Evolutionary conservation across 2,113 vertebrate species (phyloP).

Genomic region (Mesocricetus auratus): DNA sequence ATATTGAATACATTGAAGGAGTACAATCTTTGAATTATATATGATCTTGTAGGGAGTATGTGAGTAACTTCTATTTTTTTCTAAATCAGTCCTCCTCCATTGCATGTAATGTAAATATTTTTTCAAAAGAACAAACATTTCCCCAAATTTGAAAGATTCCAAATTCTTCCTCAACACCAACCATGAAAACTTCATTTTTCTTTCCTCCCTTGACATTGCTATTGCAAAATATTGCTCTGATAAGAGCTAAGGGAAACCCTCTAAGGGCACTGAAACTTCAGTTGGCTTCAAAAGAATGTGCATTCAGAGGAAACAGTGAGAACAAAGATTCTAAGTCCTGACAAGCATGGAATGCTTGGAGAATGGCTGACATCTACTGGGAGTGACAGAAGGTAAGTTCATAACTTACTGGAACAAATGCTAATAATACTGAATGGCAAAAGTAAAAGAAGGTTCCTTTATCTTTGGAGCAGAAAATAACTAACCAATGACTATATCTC

Average conservation of each 20-base stretch:
- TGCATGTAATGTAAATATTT: neutral
- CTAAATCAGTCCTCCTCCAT: neutral
- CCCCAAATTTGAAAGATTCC: neutral
- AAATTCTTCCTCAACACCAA: neutral
- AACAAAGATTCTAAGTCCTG: neutral
- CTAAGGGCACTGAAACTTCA: neutral
- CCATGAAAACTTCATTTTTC: neutral
- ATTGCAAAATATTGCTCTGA: neutral
- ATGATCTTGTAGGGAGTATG: neutral
- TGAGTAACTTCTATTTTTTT: slow-evolving; percentile 23
- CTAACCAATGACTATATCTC: neutral
- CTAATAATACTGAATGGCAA: neutral
- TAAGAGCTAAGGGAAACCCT: neutral
- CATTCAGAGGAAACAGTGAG: neutral
- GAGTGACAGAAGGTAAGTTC: neutral
- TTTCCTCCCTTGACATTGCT: neutral
- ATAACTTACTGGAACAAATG: neutral
- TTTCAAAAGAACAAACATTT: neutral
- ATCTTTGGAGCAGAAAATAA: neutral
- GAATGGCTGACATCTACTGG: neutral
- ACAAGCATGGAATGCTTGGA: neutral
- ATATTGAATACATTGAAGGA: neutral
- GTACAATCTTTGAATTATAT: neutral
- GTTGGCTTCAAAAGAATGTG: neutral
- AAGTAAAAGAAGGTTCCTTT: neutral